Percentiles rank a stretch among this genome's conserved stretches.
Conservation (phyloP, 2,113 vertebrate genomes). For the Morone chrysops region DNA sequence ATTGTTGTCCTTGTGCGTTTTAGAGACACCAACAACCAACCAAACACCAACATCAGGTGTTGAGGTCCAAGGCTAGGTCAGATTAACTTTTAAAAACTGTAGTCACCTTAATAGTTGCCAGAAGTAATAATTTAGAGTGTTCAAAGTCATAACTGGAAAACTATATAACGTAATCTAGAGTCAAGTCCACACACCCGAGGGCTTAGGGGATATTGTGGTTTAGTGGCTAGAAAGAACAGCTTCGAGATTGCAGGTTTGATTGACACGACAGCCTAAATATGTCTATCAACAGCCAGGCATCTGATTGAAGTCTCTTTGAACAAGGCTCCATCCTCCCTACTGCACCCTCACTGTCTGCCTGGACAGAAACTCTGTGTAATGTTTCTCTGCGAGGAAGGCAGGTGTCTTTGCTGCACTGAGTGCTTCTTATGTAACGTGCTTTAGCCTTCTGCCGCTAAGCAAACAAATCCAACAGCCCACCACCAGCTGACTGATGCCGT, state of each 20-base stretch:
- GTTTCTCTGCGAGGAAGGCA: conserved; percentile 58
- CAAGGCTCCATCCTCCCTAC: conserved; percentile 24
- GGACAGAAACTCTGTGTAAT: conserved; percentile 46
- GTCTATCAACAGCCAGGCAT: conserved; percentile 29
- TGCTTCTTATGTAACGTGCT: conserved; percentile 79
- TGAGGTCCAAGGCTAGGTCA: neutral
- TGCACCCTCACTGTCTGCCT: conserved; percentile 52
- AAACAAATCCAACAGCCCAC: conserved; percentile 77
- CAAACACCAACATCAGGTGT: neutral
- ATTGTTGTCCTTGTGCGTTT: neutral
- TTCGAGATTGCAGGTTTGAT: conserved; percentile 29
- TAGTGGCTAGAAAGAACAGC: conserved; percentile 4
- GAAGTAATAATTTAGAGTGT: conserved; percentile 2
- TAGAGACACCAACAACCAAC: neutral
- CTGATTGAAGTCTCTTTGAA: conserved; percentile 52
- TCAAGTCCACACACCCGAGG: conserved; percentile 34
- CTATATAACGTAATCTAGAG: neutral
- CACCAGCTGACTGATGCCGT: conserved; percentile 67
- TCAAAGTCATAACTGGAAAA: neutral
- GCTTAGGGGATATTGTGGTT: conserved; percentile 14
- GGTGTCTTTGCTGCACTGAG: conserved; percentile 76
- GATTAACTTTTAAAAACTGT: conserved; percentile 12
- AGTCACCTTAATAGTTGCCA: neutral
- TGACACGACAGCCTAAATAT: conserved; percentile 27
- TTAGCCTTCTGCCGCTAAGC: conserved; percentile 79